Base-by-base conservation (phyloP, 2,888 invertebrate species). In the Drosophila buzzatii region DNA sequence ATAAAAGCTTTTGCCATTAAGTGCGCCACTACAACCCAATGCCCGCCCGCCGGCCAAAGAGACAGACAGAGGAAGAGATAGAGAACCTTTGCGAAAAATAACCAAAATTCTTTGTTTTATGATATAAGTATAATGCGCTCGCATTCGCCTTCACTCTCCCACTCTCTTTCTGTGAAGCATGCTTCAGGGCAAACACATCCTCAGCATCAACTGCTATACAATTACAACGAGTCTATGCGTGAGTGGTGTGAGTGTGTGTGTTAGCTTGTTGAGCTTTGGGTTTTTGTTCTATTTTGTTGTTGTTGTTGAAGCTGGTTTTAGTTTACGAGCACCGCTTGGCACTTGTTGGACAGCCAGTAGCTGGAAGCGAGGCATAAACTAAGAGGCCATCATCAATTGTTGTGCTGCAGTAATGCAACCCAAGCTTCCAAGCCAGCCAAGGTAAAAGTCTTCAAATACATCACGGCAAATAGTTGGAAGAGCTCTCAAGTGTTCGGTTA, bases 1-100 rank as follows among this genome's bases (percentile, higher is more conserved):
- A 85, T 89, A 85, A 89, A 86, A 85, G 89, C 84, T 83, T 85
- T 71, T 79, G 71, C 71, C 77, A 81, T 77, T 72, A 70, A 77
- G 83, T 74, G 53, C 52, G 65, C 64, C 64, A 59, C 18, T 35
- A 45, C 71, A 55, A 59, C 52, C 41, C 49, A 59, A 68, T 60
- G 53, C 62, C 70, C 59, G 60, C 60, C 77, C 70, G 45, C 53
- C 49, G 62, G 53, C 41, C 20, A 56, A 27, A 8, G 16, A 53
- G 33, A n/a, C 3, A 27, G 16, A 47, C 3, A 52, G 18, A 14
- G 18, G 51, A 27, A 2, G n/a, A 2, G 42, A 41, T 4, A 44
- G 42, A 37, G 33, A 57, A 67, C 53, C 79, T 71, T 59, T 57
- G 57, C 76, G 41, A 66, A 60, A 79, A 73, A 78, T 69, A 64